Evolutionary conservation across 2,113 vertebrate genomes (phyloP), one percentile per base, ranked within the genome.

Genomic region (Nycticorax nycticorax): DNA sequence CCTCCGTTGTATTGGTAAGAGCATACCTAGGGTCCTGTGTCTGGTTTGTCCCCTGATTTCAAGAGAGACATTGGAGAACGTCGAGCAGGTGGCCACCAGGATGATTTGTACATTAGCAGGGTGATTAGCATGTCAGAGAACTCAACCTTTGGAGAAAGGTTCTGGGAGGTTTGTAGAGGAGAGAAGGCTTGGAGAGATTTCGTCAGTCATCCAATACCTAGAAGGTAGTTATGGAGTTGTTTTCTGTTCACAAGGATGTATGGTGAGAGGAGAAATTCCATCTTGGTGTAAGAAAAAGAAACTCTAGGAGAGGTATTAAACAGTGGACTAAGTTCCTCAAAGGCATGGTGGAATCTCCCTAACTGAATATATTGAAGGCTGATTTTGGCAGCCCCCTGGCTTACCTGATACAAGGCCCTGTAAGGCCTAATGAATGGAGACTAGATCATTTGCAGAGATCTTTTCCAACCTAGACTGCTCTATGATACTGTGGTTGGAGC

Each of bases 401-500:
- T 66, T 57, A 35, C 30, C 22, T 48, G 24, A 19, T 75, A 10
- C 12, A 47, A 74, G 48, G 20, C 30, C 5, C 18, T 71, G 35
- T 50, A n/a, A 74, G n/a, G 47, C 14, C 6, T 81, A 26, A 39
- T 24, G 48, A 39, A 45, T 69, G 52, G 11, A 73, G 32, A 26
- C 28, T 5, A 50, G 32, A 10, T 85, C 2, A 17, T 79, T 68
- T 83, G 48, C 32, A 32, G 47, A 20, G 22, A 19, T 45, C 19
- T 76, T 53, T 83, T 50, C 17, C 6, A 47, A 3, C 20, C 19
- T 47, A 17, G 24, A 4, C 21, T 75, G 20, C 43, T 57, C 4
- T 62, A 1, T 8, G 13, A 14, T 67, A 16, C 12, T 1, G 0
- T 4, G 3, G 14, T 63, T 73, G 39, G 32, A 59, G 19, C 32